phyloP scores from a whole-genome alignment of 2,888 invertebrate genomes.

The Melieria picta region DNA sequence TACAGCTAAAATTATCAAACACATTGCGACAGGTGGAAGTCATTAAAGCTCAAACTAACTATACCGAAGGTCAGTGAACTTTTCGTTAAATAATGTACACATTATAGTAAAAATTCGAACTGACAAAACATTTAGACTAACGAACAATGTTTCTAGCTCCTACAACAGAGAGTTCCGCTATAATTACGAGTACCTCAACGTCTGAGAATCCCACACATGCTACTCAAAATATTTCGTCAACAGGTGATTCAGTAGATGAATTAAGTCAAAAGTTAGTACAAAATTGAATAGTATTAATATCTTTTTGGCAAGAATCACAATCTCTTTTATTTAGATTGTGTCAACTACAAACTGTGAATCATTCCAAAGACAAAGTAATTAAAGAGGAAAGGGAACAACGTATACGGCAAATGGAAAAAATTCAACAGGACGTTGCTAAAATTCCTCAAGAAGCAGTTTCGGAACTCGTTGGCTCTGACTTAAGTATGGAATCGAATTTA shows the following conservation, averaged over 20 bases:
- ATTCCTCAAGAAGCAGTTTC: constrained; percentile 79
- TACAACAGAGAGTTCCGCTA: constrained; percentile 1
- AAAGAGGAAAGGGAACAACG: constrained; percentile 81
- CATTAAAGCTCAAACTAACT: constrained; percentile 51
- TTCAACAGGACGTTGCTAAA: constrained; percentile 78
- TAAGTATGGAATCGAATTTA: constrained; percentile 69
- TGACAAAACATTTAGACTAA: no score
- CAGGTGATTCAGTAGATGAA: constrained; percentile 50
- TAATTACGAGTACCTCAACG: no score
- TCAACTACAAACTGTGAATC: constrained; percentile 78
- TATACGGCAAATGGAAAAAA: constrained; percentile 78
- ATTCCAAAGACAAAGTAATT: constrained; percentile 79
- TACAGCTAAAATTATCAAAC: constrained; percentile 84
- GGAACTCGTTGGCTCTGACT: constrained; percentile 77
- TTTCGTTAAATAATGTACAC: not conserved
- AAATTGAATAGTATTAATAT: no score
- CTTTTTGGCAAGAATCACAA: constrained; percentile 1
- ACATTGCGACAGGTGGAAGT: constrained; percentile 80
- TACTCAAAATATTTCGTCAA: no score
- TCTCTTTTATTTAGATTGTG: constrained; percentile 62
- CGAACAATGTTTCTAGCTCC: not conserved
- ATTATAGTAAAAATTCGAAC: no score
- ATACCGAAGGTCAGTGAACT: constrained; percentile 50
- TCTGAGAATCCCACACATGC: no score
- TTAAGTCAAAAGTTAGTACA: constrained; percentile 58